Evolutionary conservation across 2,113 vertebrate species (phyloP), one percentile per base, ranked within the genome.

Genomic region (Lathamus discolor): DNA sequence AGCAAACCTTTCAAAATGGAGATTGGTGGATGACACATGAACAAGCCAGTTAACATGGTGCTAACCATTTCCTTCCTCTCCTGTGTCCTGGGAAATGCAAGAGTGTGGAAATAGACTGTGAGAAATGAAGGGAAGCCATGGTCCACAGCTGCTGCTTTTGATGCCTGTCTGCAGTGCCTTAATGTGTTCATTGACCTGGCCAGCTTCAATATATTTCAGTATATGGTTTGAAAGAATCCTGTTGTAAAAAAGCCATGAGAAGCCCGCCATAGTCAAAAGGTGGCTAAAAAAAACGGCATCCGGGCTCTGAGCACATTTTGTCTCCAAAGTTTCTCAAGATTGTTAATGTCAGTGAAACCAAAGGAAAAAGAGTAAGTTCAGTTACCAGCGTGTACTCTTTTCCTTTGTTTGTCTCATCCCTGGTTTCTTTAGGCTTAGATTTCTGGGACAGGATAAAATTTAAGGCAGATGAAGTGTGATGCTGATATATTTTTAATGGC

Each of bases 31-130:
- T 77, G 64, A 51, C n/a, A 57, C 31, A 8, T 23, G 43, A 8
- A n/a, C 37, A 62, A 48, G 62, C 41, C 64, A 35, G 5, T 69
- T 81, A 63, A 37, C 0, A 1, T 0, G 0, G 14, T 49, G 17
- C 31, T 78, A 75, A 66, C 31, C 28, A 23, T 82, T 24, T 33
- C n/a, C 74, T 79, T 95, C 31, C 55, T 91, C 54, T 86, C 49
- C 25, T 54, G 4, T 76, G 82, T 72, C n/a, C n/a, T 2, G 3
- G 25, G 51, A 43, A 72, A 18, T 49, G 17, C 55, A 67, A 70
- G 29, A 49, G 27, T 14, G 25, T 86, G 18, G 28, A 39, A 76
- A 11, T 6, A 83, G 66, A 11, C 16, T 13, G 19, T 13, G 7
- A 79, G 83, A 74, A 44, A 52, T 24, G 17, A n/a, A 54, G 31